Base-by-base conservation (phyloP, 2,888 invertebrate species). In the Phengaris arion region DNA sequence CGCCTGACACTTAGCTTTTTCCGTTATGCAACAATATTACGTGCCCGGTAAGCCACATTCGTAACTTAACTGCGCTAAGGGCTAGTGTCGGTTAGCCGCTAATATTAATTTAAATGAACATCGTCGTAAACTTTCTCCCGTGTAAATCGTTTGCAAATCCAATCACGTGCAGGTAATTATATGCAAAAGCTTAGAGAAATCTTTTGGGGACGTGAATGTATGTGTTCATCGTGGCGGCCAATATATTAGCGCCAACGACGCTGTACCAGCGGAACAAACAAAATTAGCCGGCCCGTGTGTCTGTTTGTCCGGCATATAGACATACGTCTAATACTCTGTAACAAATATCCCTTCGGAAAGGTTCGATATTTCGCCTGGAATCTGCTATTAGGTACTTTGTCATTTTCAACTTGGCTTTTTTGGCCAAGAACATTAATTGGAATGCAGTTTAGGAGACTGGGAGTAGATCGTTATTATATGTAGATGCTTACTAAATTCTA, bases 261-360 rank as follows among this genome's bases (percentile, higher is more conserved):
- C 35, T 68, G 68, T 48, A 75, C 75, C 79, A 82, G 82, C 86
- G 89, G 89, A 89, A 89, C 88, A 88, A 89, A 90, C 84, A 89
- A 85, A 87, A 89, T 89, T 88, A 89, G 87, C 86, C 80, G 83
- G 81, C 82, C 81, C 83, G 82, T 80, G 81, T 82, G 57, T 75
- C 48, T 69, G 57, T 70, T 82, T 86, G 86, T 88, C 86, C 88
- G 87, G 82, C 79, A 82, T 86, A 83, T 87, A 86, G 83, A 86
- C 85, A 83, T 83, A 83, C 85, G 84, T 85, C 86, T 87, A 85
- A 87, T 86, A 70, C 75, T 70, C 55, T 59, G 48, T 48, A 69
- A 48, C 70, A n/a, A 68, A 55, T 70, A 51, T 22, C 72, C 22
- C 79, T 76, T 77, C 76, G 48, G 13, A 46, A 57, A 57, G 6